These are phyloP conservation scores for Thalassaphorura encarpata DNA, from an alignment of 1,140 invertebrate genomes.

Conservation along the genomic window DNA sequence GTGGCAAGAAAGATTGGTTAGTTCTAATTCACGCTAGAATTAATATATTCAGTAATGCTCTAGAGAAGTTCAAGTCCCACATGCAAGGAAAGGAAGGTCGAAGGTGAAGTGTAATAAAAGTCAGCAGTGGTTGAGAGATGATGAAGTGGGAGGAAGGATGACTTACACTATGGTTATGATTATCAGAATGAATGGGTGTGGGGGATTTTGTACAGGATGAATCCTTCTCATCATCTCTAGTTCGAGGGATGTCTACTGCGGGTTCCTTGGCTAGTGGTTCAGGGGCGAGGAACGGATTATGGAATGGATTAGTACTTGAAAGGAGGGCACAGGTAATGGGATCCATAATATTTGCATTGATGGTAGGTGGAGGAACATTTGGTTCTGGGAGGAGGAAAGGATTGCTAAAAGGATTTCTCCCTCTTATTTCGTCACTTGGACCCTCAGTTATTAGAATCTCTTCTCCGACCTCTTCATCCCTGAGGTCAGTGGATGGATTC, in stretches of 20 bases:
- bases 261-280: conserved; percentile 11
- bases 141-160: background rate
- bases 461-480: background rate
- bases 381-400: conserved; percentile 35
- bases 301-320: conserved; percentile 30
- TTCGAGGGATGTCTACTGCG: no score
- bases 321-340: conserved; percentile 25
- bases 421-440: background rate
- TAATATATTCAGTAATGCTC: no score
- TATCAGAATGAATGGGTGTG: conserved; percentile 12
- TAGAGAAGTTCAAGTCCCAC: no score
- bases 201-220: conserved; percentile 22
- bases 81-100: no score
- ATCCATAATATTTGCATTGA: conserved; percentile 20
- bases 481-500: background rate
- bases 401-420: conserved; percentile 23
- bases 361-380: background rate
- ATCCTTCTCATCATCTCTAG: conserved; percentile 4
- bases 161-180: conserved; percentile 4
- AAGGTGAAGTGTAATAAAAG: no score
- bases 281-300: conserved; percentile 31
- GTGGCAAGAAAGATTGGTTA: no score
- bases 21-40: no score
- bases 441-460: background rate
- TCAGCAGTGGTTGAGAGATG: no score